These are phyloP conservation scores for Amphiprion ocellaris DNA, from an alignment of 2,113 vertebrate genomes.

Conservation along the genomic window DNA sequence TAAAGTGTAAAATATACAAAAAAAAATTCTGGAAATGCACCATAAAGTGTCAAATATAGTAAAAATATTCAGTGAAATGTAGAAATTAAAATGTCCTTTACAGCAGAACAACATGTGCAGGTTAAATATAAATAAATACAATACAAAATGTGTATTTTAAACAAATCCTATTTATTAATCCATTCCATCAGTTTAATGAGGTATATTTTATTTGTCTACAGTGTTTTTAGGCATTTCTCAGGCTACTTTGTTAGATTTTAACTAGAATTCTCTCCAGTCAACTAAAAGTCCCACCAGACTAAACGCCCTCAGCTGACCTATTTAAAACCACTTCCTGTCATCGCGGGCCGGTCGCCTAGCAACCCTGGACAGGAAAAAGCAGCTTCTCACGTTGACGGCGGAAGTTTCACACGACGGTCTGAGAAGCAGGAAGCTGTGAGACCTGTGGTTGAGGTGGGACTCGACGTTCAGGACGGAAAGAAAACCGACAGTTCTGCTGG, in stretches of 20 bases:
- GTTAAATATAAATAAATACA: too few relatives aligned
- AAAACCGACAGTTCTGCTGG: background rate
- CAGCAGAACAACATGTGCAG: too few relatives aligned
- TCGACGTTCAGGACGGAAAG: background rate
- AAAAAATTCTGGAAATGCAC: too few relatives aligned
- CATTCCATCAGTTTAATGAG: too few relatives aligned
- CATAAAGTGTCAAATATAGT: too few relatives aligned
- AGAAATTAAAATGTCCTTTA: too few relatives aligned
- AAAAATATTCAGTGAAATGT: too few relatives aligned
- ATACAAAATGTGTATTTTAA: too few relatives aligned
- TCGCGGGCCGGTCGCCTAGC: constrained; percentile 8
- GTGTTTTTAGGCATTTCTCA: background rate
- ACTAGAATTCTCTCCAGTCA: background rate
- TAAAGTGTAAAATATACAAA: too few relatives aligned
- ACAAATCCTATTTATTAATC: too few relatives aligned
- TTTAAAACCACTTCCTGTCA: constrained; percentile 61
- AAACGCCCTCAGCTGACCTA: constrained; percentile 24
- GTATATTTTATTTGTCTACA: too few relatives aligned
- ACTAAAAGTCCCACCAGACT: background rate
- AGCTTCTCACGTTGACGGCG: background rate
- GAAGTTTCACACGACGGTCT: constrained; percentile 16
- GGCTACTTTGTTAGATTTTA: background rate
- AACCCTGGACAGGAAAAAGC: constrained; percentile 52
- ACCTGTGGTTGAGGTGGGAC: constrained; percentile 18
- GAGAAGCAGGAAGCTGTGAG: constrained; percentile 44